Evolutionary conservation across 2,888 invertebrate genomes (phyloP), one percentile per base, ranked within the genome.

Genomic region (Ptychoptera albimana): DNA sequence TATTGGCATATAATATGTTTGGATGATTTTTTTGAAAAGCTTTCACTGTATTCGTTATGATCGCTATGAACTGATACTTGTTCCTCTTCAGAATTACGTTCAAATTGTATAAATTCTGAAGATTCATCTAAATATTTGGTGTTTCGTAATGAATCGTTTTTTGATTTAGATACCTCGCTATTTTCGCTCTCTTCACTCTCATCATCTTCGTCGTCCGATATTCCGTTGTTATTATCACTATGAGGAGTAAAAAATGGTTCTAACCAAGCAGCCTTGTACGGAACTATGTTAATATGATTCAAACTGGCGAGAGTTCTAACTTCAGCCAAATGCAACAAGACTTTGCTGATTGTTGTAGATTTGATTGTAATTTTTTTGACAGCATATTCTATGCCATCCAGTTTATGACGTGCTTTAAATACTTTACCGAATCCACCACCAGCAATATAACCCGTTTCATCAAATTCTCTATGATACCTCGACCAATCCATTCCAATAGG

Each of bases 181-280:
- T 7, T 37, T 13, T 37, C 15, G 3, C 9, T 37, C 2, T 9
- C 13, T 14, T 14, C 9, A 37, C 11, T 15, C 2, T 43, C 42
- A 7, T 43, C 37, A 31, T 31, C 34, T 15, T 43, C 43, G 10
- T 43, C 43, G 5, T 37, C 43, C 2, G 37, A 43, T 11, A 12
- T 14, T 37, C 13, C 30, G 37, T 44, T 46, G 16, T 44, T 39
- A 13, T 38, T 43, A 2, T 8, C 29, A n/a, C n/a, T 32, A 15
- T 35, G 41, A 15, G 68, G 68, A 49, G 72, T 70, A 49, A 75
- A 67, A 62, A 72, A 66, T 0, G 75, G 72, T 60, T 86, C 86
- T 30, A 86, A 62, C 87, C 87, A 87, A 1, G 86, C 85, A 1
- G 79, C 79, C 66, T 86, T 85, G 55, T 86, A 87, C 15, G 82